Evolutionary conservation across 2,113 vertebrate genomes (phyloP).

Genomic region (Sinosuthora webbiana): DNA sequence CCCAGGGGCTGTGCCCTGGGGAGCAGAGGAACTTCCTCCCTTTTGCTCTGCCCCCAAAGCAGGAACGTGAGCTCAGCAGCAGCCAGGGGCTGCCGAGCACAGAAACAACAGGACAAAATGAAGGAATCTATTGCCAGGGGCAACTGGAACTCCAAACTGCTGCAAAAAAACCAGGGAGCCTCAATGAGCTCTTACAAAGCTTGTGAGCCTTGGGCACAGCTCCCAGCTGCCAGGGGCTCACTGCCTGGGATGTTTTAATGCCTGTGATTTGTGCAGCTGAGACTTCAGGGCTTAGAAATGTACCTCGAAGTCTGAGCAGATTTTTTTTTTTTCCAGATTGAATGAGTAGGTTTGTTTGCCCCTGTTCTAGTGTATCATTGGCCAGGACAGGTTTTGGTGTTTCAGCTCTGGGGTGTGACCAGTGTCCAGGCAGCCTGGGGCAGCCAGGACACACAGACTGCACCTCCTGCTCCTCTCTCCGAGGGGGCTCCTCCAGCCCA

Average conservation of each 20-base stretch:
- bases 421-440: background rate
- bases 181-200: background rate
- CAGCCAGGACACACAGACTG: background rate
- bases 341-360: background rate
- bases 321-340: background rate
- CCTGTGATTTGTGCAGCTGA: fast-evolving
- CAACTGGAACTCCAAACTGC: background rate
- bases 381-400: background rate
- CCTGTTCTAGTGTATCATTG: too few relatives aligned
- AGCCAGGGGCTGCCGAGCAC: background rate
- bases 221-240: background rate
- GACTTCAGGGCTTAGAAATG: background rate
- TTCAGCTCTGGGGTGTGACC: background rate
- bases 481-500: background rate
- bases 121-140: background rate
- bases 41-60: background rate
- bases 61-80: fast-evolving
- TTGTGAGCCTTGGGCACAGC: background rate
- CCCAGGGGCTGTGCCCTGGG: background rate
- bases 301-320: background rate
- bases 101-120: background rate
- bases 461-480: background rate
- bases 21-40: background rate
- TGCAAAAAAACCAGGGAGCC: background rate
- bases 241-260: background rate